phyloP scores from a whole-genome alignment of 2,113 vertebrate species.

The Sylvia atricapilla region DNA sequence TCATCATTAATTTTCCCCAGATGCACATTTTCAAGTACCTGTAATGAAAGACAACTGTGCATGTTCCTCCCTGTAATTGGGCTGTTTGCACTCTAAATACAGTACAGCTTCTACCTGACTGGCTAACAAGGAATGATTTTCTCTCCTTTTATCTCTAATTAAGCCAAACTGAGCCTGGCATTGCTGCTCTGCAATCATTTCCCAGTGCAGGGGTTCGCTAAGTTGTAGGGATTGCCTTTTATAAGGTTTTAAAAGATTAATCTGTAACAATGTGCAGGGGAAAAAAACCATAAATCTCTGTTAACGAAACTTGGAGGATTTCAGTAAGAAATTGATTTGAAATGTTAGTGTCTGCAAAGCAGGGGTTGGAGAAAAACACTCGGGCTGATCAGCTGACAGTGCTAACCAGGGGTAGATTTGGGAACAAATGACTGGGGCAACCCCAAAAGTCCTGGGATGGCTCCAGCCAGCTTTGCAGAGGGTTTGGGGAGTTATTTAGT shows the following conservation, averaged over 20 bases:
- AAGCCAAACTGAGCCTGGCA: background rate
- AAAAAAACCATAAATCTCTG: background rate
- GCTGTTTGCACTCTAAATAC: slow-evolving; percentile 10
- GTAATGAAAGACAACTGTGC: slow-evolving; percentile 10
- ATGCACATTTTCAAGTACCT: background rate
- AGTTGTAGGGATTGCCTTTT: background rate
- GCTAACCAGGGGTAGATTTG: background rate
- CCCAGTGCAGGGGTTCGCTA: background rate
- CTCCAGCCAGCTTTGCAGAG: background rate
- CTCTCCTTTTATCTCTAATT: slow-evolving; percentile 46
- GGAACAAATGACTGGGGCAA: accelerated
- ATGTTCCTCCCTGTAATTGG: background rate
- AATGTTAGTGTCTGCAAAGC: background rate
- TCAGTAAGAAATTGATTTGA: background rate
- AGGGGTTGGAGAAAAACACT: background rate
- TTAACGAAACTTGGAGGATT: background rate
- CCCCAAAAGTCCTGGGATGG: background rate
- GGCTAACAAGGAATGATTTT: slow-evolving; percentile 43
- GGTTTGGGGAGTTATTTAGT: background rate
- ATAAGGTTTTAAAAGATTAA: background rate
- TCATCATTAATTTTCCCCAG: background rate
- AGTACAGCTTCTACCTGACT: slow-evolving; percentile 33
- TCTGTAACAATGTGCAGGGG: background rate
- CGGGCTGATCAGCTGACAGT: background rate
- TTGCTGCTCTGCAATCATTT: background rate